These are phyloP conservation scores for Distichodus sexfasciatus DNA, from an alignment of 2,797 vertebrate genomes.

Conservation along the genomic window DNA sequence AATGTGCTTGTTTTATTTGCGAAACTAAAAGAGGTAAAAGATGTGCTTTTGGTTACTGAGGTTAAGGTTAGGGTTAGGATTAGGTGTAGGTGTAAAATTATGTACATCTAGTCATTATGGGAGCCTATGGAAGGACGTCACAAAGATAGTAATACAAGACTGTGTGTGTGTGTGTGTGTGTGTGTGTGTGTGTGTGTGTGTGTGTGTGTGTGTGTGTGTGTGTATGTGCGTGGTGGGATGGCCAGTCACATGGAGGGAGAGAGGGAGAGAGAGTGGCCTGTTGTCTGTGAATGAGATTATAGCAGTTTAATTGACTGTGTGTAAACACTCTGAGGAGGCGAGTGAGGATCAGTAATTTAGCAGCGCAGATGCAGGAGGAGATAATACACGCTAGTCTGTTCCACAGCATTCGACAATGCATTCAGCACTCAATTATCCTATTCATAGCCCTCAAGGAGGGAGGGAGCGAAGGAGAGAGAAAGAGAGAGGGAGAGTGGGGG, in stretches of 20 bases:
- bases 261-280: slow-evolving; percentile 21
- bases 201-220: slow-evolving; percentile 27
- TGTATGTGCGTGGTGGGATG: no score
- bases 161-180: no score
- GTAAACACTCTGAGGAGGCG: slow-evolving; percentile 55
- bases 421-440: slow-evolving; percentile 62
- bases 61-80: no score
- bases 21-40: no score
- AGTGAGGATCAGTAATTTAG: slow-evolving; percentile 44
- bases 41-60: no score
- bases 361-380: slow-evolving; percentile 64
- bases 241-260: no score
- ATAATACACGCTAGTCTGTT: slow-evolving; percentile 42
- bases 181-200: no score
- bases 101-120: no score
- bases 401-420: slow-evolving; percentile 61
- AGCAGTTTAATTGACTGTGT: slow-evolving; percentile 68
- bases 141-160: no score
- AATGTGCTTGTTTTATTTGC: no score
- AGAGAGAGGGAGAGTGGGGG: slow-evolving; percentile 35
- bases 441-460: slow-evolving; percentile 47
- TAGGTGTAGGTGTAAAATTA: no score
- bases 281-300: slow-evolving; percentile 58
- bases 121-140: no score
- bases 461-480: slow-evolving; percentile 23